Conservation (phyloP, 2,888 invertebrate species). For the Brachypalpus laphriformis region DNA sequence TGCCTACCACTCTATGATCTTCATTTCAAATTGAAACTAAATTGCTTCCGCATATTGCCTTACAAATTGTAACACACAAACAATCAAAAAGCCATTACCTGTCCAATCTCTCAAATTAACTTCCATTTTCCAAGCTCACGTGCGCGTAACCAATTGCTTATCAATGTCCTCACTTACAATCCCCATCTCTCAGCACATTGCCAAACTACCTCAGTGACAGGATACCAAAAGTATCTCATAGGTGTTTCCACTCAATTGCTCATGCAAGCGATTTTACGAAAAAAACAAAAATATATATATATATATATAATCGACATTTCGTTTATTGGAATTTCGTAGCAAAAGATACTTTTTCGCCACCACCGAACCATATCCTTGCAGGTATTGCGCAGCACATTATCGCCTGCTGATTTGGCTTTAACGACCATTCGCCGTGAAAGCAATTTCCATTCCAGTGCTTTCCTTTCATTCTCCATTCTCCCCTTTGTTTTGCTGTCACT, state of each 20-base stretch:
- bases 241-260: slow-evolving; percentile 32
- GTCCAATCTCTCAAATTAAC: not conserved
- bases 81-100: not conserved
- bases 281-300: slow-evolving; percentile 6
- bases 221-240: not conserved
- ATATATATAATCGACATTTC: slow-evolving; percentile 50
- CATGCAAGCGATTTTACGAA: slow-evolving; percentile 26
- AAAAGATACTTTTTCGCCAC: not conserved
- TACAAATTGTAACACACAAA: not conserved
- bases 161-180: not conserved
- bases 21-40: too few relatives aligned
- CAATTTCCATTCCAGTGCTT: slow-evolving; percentile 40
- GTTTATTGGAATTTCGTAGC: slow-evolving; percentile 22
- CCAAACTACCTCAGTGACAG: not conserved
- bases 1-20: too few relatives aligned
- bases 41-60: too few relatives aligned
- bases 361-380: not conserved
- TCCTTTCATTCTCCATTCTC: not conserved
- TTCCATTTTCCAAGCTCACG: not conserved
- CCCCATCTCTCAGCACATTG: not conserved
- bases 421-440: slow-evolving; percentile 34
- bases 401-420: slow-evolving; percentile 28
- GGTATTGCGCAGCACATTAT: slow-evolving; percentile 6
- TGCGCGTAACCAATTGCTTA: not conserved
- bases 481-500: slow-evolving; percentile 5